Evolutionary conservation across 2,888 invertebrate species (phyloP).

Genomic region (Torymus texanus): DNA sequence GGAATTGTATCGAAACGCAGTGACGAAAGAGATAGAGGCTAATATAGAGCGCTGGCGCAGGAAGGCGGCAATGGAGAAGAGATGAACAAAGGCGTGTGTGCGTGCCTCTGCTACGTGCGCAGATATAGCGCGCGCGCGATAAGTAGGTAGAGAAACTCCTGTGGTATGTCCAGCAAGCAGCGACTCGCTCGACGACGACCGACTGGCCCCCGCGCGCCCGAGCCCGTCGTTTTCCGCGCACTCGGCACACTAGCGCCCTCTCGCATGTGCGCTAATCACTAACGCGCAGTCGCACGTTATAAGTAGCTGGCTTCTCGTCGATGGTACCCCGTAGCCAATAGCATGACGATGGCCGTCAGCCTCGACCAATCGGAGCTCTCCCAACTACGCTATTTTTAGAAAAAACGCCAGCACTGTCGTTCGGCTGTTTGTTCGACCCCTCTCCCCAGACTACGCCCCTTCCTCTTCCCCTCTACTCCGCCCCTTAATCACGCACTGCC

Average conservation of each 20-base stretch:
- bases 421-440: too few relatives aligned
- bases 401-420: too few relatives aligned
- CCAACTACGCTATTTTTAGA: too few relatives aligned
- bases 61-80: constrained; percentile 36
- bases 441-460: too few relatives aligned
- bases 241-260: background rate
- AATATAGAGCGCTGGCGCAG: constrained; percentile 24
- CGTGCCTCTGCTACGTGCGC: background rate
- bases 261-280: constrained; percentile 23
- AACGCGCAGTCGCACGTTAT: too few relatives aligned
- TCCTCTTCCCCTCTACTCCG: too few relatives aligned
- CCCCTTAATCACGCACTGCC: too few relatives aligned
- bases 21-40: constrained; percentile 23
- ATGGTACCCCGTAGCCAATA: too few relatives aligned
- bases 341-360: too few relatives aligned
- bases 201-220: constrained; percentile 43
- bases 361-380: too few relatives aligned
- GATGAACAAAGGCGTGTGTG: constrained; percentile 44
- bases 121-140: constrained; percentile 7
- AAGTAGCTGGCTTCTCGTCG: too few relatives aligned
- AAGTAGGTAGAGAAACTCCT: constrained; percentile 13
- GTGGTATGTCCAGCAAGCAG: constrained; percentile 27
- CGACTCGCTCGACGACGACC: constrained; percentile 54
- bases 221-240: constrained; percentile 39
- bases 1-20: background rate